These are phyloP conservation scores for Rhynchotus rufescens DNA, from an alignment of 2,797 vertebrate species.

Conservation along the genomic window DNA sequence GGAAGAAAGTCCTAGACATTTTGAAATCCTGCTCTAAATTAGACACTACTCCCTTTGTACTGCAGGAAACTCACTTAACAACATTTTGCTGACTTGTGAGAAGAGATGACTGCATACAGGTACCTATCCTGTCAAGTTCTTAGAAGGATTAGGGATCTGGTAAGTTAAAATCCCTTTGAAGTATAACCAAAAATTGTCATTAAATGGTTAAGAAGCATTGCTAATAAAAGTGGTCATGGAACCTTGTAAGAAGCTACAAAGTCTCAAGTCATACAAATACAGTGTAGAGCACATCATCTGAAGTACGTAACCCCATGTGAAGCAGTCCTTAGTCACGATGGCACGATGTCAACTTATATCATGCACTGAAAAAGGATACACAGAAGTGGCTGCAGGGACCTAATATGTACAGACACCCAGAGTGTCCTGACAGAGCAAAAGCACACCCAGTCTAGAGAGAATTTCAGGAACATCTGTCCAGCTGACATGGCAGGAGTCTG, in stretches of 20 bases:
- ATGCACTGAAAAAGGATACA: neutral
- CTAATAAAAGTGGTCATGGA: neutral
- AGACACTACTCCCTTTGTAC: neutral
- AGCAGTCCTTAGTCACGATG: neutral
- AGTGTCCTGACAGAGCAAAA: neutral
- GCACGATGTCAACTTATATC: accelerated
- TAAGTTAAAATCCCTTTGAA: conserved; percentile 15
- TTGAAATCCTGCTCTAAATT: conserved; percentile 13
- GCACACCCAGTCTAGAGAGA: accelerated
- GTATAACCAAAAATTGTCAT: neutral
- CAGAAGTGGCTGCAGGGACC: neutral
- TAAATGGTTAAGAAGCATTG: neutral
- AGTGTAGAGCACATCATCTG: neutral
- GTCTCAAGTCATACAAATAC: neutral
- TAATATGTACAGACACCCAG: neutral
- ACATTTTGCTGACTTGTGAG: neutral
- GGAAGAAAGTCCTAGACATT: neutral
- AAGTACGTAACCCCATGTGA: neutral
- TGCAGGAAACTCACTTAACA: neutral
- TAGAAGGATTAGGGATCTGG: neutral
- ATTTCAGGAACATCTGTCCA: neutral
- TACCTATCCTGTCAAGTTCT: neutral
- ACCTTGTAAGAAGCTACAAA: neutral
- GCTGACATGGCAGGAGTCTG: neutral
- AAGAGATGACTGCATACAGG: neutral